phyloP scores from a whole-genome alignment of 2,888 invertebrate species.

The Acleris laterana region DNA sequence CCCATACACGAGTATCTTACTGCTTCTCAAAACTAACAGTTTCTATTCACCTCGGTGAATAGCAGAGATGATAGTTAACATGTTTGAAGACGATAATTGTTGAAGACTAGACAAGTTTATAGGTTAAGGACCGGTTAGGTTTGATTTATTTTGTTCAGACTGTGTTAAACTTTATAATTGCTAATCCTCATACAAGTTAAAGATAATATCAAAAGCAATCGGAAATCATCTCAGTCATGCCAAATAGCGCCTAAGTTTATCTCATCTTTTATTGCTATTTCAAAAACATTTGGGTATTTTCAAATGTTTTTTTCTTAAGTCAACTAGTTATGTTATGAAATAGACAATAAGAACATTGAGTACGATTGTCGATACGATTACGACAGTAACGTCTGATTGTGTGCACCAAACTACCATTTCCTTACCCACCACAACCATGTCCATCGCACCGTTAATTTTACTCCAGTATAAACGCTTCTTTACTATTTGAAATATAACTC shows the following conservation, averaged over 20 bases:
- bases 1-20: constrained; percentile 10
- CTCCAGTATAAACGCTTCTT: neutral
- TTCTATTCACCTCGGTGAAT: constrained; percentile 30
- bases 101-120: constrained; percentile 18
- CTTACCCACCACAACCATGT: neutral
- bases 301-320: too few relatives aligned
- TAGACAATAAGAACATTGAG: too few relatives aligned
- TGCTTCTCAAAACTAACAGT: constrained; percentile 32
- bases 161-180: too few relatives aligned
- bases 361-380: too few relatives aligned
- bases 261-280: too few relatives aligned
- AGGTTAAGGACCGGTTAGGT: constrained; percentile 17
- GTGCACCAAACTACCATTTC: too few relatives aligned
- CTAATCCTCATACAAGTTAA: too few relatives aligned
- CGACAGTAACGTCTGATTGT: neutral
- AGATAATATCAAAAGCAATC: too few relatives aligned
- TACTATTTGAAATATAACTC: constrained; percentile 1
- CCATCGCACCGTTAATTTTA: neutral
- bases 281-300: too few relatives aligned
- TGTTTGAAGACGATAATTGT: constrained; percentile 28
- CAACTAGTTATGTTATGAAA: too few relatives aligned
- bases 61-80: constrained; percentile 22
- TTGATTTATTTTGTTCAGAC: neutral
- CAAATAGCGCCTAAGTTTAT: too few relatives aligned
- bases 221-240: too few relatives aligned